Percentiles rank a stretch among this genome's conserved stretches.
Conservation (phyloP, 1,140 invertebrate species). For the Trigoniulus corallinus region DNA sequence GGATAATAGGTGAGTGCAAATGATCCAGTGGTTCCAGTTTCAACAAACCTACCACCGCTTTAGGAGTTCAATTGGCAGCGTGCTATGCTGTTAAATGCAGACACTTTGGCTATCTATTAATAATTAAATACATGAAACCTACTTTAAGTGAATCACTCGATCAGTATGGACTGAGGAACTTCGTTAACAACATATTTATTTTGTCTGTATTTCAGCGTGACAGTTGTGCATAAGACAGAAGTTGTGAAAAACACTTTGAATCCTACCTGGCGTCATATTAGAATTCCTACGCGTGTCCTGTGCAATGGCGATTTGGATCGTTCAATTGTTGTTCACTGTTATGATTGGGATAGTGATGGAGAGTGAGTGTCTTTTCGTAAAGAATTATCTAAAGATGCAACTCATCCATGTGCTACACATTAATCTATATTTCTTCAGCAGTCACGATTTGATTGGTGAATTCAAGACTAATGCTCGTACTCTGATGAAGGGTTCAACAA, state of each 20-base stretch:
- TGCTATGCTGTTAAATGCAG: slow-evolving; percentile 11
- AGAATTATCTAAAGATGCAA: too few relatives aligned
- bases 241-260: slow-evolving; percentile 34
- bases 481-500: slow-evolving; percentile 19
- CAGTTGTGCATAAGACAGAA: slow-evolving; percentile 36
- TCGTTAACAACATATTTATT: slow-evolving; percentile 6
- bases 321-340: slow-evolving; percentile 9
- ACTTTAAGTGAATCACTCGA: too few relatives aligned
- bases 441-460: slow-evolving; percentile 32
- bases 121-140: too few relatives aligned
- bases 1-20: slow-evolving; percentile 27
- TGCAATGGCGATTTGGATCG: slow-evolving; percentile 42
- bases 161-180: slow-evolving; percentile 9
- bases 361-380: too few relatives aligned
- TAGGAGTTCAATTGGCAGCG: slow-evolving; percentile 19
- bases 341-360: slow-evolving; percentile 3
- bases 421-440: too few relatives aligned
- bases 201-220: slow-evolving; percentile 19
- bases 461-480: slow-evolving; percentile 25
- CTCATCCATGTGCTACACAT: too few relatives aligned
- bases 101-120: background rate
- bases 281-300: slow-evolving; percentile 32
- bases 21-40: slow-evolving; percentile 30
- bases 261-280: slow-evolving; percentile 38
- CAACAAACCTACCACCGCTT: slow-evolving; percentile 29